Percentiles rank a stretch among this genome's conserved stretches.
phyloP scores from a whole-genome alignment of 2,888 invertebrate genomes.

The Andricus quercusramuli region DNA sequence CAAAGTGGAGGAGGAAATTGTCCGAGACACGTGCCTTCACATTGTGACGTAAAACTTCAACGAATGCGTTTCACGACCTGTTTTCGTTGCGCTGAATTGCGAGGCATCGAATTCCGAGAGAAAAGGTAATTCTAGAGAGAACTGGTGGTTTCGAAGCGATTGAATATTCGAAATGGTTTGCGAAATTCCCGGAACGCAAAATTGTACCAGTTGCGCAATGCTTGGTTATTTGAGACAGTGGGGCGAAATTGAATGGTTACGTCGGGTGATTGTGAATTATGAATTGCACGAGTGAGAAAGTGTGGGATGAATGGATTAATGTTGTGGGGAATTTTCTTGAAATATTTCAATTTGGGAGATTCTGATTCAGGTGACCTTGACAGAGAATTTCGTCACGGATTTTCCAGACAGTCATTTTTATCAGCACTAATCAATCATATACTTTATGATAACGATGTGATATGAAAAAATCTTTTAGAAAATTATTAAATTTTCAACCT shows the following conservation, averaged over 20 bases:
- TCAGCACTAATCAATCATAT: neutral
- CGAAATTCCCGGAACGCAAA: constrained; percentile 6
- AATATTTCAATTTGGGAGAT: neutral
- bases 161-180: neutral
- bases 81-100: neutral
- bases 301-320: neutral
- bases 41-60: neutral
- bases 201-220: constrained; percentile 1
- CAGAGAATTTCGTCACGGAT: neutral
- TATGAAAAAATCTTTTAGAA: too few relatives aligned
- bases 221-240: neutral
- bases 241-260: neutral
- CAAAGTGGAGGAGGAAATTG: neutral
- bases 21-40: neutral
- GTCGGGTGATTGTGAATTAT: too few relatives aligned
- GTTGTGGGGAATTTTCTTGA: neutral
- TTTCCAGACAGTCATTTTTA: neutral
- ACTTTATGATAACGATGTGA: neutral
- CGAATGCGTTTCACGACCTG: neutral
- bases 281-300: too few relatives aligned
- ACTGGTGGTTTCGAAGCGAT: neutral
- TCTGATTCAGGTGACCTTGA: too few relatives aligned
- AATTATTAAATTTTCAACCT: too few relatives aligned
- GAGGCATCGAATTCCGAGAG: neutral
- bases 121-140: constrained; percentile 20